Conservation (phyloP, 2,797 vertebrate species). For the Gambusia yucatana region DNA sequence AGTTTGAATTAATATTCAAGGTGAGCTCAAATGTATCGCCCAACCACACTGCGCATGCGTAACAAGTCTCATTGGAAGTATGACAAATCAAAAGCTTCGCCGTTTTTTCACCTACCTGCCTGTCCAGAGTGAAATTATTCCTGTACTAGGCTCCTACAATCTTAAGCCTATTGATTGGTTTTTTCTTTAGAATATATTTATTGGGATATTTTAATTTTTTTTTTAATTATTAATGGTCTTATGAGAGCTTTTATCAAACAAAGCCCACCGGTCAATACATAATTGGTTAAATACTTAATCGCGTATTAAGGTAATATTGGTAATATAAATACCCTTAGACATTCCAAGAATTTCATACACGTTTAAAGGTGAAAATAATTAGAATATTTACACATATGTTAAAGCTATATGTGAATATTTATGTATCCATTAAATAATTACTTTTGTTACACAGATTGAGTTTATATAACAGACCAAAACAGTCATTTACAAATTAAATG, state of each 20-base stretch:
- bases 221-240: not conserved
- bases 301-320: not conserved
- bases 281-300: not conserved
- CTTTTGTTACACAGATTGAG: not conserved
- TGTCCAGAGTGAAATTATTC: not conserved
- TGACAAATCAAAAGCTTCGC: not conserved
- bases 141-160: not conserved
- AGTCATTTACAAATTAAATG: not conserved
- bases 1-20: not conserved
- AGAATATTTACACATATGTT: not conserved
- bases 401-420: not conserved
- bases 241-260: not conserved
- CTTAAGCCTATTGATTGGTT: not conserved
- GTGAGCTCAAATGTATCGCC: not conserved
- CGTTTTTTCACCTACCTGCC: not conserved
- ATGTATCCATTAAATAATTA: not conserved
- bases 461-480: no score
- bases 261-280: not conserved
- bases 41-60: constrained; percentile 36
- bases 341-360: not conserved
- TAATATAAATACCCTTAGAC: not conserved
- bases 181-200: not conserved
- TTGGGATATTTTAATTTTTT: not conserved
- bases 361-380: not conserved
- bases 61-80: not conserved